A percentile compares a stretch with the other conserved stretches of the same genome.
phyloP scores from a whole-genome alignment of 2,888 invertebrate genomes.

The Sympetrum striolatum region DNA sequence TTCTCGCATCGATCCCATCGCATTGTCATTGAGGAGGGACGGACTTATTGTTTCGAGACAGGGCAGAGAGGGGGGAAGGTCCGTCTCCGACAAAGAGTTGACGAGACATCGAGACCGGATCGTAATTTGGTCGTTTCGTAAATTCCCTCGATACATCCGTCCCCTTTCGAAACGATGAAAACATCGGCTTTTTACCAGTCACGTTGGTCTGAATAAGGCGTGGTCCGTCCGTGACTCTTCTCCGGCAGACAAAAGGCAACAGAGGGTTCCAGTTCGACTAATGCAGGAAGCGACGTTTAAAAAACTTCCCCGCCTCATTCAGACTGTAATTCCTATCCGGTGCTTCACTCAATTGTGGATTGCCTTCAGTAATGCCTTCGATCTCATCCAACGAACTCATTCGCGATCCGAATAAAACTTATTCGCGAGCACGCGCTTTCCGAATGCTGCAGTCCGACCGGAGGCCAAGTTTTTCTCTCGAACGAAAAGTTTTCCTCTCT shows the following conservation, averaged over 20 bases:
- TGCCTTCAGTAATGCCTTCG: neutral
- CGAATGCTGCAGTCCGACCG: neutral
- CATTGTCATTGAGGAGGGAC: no score
- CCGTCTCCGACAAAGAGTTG: no score
- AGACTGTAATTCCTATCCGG: neutral
- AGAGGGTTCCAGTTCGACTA: neutral
- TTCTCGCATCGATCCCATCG: no score
- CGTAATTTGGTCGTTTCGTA: neutral
- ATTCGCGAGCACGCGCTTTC: neutral
- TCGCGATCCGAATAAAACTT: neutral
- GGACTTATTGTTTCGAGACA: no score
- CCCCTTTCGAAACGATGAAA: neutral
- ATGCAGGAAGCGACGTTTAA: neutral
- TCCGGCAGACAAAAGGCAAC: neutral
- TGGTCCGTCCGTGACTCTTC: neutral
- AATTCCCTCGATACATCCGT: neutral
- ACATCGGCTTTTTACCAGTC: neutral
- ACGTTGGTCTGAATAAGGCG: neutral
- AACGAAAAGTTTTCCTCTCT: neutral
- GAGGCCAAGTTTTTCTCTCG: neutral
- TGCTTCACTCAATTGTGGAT: no score
- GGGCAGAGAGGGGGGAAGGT: no score
- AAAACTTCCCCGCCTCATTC: neutral
- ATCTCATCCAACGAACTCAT: neutral
- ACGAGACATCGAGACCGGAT: neutral